Percentiles rank a stretch among this genome's conserved stretches.
phyloP scores from a whole-genome alignment of 2,113 vertebrate species.

The Lanius collurio region DNA sequence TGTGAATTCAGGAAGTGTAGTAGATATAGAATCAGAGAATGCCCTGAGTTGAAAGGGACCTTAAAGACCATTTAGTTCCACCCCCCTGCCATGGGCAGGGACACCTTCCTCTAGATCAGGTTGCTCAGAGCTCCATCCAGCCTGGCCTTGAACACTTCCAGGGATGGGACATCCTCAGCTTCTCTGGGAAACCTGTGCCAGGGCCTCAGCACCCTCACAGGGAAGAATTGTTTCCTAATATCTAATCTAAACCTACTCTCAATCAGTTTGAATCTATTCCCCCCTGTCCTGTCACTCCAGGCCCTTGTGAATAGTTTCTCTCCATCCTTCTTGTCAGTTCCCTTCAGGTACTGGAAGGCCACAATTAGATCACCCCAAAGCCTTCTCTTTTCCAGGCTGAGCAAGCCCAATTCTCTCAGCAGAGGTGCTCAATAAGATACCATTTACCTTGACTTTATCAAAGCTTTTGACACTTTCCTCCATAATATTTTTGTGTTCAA shows the following conservation, averaged over 20 bases:
- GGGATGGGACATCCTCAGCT: rapidly evolving
- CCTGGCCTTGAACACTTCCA: background rate
- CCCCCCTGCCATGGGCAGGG: background rate
- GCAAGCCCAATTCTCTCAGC: background rate
- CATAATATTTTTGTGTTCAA: background rate
- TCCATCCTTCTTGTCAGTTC: too few species aligned
- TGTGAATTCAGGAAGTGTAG: background rate
- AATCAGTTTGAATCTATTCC: background rate
- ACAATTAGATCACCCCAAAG: background rate
- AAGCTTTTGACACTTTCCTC: background rate
- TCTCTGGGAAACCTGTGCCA: rapidly evolving
- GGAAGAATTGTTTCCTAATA: background rate
- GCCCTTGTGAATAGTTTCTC: rapidly evolving
- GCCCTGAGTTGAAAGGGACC: background rate
- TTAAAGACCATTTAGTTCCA: background rate
- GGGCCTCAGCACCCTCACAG: rapidly evolving
- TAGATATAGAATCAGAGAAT: background rate
- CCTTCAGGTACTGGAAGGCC: background rate
- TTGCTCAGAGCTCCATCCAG: rapidly evolving
- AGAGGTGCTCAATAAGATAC: background rate
- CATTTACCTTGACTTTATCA: background rate
- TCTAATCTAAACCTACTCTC: background rate
- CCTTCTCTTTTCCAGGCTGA: background rate
- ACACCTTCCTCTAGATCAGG: rapidly evolving
- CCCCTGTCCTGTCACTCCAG: background rate